These are phyloP conservation scores for Polydrusus tereticollis DNA, from an alignment of 2,888 invertebrate species.

Conservation along the genomic window DNA sequence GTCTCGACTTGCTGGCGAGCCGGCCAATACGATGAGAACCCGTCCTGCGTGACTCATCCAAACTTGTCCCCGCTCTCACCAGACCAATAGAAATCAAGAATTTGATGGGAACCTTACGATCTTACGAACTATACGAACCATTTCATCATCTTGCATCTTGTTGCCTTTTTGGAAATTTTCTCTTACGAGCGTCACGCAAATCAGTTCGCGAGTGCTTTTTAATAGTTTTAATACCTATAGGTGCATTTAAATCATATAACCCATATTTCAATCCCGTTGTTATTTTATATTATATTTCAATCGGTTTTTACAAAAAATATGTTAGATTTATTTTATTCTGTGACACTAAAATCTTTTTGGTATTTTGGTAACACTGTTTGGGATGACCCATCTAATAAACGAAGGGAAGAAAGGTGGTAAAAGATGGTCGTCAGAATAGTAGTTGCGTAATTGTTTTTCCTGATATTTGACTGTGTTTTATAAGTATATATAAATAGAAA, in stretches of 20 bases:
- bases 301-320: neutral
- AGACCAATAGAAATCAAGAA: conserved; percentile 14
- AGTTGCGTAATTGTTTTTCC: no score
- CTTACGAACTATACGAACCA: neutral
- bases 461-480: no score
- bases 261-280: no score
- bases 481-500: no score
- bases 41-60: conserved; percentile 20
- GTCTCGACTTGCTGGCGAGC: neutral
- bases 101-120: neutral
- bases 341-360: no score
- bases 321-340: neutral
- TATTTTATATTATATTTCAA: neutral
- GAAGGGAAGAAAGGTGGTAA: no score
- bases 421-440: no score
- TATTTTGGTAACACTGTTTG: no score
- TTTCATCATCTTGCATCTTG: neutral
- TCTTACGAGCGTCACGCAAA: neutral
- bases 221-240: neutral
- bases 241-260: no score
- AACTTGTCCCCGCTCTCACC: conserved; percentile 9
- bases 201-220: neutral
- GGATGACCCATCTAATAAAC: no score
- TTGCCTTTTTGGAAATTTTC: neutral
- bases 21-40: conserved; percentile 8